phyloP scores from a whole-genome alignment of 2,888 invertebrate species.

The Xestia c-nigrum region DNA sequence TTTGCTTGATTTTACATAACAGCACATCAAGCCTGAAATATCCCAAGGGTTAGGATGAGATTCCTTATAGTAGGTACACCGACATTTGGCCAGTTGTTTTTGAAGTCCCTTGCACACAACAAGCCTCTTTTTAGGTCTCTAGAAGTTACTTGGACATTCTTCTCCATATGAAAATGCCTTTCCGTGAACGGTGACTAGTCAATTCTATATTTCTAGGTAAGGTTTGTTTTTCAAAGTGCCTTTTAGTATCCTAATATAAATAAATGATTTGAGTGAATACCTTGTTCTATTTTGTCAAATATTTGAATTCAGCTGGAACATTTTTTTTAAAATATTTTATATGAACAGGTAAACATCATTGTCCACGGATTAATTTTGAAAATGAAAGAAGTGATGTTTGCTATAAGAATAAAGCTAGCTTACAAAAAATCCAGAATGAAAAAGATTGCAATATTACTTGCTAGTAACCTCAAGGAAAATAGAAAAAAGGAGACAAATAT shows the following conservation, averaged over 20 bases:
- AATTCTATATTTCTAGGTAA: neutral
- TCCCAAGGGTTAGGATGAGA: neutral
- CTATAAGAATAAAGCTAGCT: neutral
- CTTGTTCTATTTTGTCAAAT: neutral
- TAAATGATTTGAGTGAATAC: neutral
- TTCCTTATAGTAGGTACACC: neutral
- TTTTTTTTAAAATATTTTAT: no score
- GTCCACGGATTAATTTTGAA: no score
- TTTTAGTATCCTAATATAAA: neutral
- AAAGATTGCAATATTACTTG: neutral
- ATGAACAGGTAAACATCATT: no score
- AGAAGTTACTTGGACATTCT: no score
- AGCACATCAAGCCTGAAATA: neutral
- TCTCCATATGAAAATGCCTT: no score
- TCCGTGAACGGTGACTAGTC: no score
- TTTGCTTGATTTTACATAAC: neutral
- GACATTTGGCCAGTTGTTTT: neutral
- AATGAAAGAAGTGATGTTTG: neutral
- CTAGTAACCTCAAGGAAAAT: neutral
- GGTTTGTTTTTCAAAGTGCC: neutral
- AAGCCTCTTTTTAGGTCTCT: no score
- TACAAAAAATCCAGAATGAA: neutral
- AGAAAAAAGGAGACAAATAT: conserved; percentile 19
- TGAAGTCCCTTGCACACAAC: neutral
- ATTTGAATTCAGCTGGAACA: neutral